phyloP scores from a whole-genome alignment of 2,113 vertebrate genomes.

The Pomatorhinus ruficollis region DNA sequence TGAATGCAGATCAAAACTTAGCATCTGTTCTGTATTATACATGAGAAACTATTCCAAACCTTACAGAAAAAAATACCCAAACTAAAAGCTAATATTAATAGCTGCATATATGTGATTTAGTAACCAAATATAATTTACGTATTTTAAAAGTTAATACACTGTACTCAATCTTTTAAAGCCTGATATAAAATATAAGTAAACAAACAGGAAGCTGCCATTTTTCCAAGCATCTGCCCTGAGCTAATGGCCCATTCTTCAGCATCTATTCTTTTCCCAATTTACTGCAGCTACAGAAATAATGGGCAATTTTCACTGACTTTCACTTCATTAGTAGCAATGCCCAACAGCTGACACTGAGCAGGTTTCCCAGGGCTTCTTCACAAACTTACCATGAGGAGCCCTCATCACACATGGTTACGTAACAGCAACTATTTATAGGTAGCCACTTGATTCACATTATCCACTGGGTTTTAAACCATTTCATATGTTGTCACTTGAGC shows the following conservation, averaged over 20 bases:
- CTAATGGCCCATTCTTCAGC: background rate
- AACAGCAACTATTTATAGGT: slow-evolving; percentile 53
- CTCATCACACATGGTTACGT: background rate
- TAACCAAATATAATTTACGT: background rate
- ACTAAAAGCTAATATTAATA: background rate
- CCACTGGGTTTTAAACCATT: slow-evolving; percentile 6
- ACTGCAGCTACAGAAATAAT: background rate
- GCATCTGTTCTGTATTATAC: background rate
- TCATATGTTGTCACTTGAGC: background rate
- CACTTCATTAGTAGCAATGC: background rate
- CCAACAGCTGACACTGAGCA: background rate
- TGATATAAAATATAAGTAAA: background rate
- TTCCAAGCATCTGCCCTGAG: background rate
- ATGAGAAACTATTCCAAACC: background rate
- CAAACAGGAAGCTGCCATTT: background rate
- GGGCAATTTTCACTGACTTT: background rate
- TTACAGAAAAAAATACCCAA: background rate
- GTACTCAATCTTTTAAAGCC: background rate
- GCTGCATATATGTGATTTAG: background rate
- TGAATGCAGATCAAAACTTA: background rate
- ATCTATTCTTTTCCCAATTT: background rate
- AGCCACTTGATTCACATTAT: slow-evolving; percentile 23
- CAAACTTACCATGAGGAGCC: background rate
- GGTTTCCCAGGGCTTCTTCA: background rate
- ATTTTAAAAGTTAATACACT: background rate